Conservation (phyloP, 2,888 invertebrate genomes). For the Neoaliturus tenellus region DNA sequence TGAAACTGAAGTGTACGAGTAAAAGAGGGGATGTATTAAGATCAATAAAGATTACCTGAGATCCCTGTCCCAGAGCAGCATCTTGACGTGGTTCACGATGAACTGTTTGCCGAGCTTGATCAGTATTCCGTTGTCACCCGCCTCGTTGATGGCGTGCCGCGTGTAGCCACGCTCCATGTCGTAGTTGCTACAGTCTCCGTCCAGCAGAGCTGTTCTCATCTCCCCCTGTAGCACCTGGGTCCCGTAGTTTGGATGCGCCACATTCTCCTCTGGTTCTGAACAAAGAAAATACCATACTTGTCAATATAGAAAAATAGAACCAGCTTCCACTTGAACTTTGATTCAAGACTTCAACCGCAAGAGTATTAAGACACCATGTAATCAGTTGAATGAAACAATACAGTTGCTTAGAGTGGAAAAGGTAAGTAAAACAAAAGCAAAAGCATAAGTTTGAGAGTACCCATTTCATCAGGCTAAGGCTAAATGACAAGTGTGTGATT, state of each 20-base stretch:
- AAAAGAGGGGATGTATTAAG: neutral
- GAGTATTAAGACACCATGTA: no score
- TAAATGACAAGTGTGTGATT: no score
- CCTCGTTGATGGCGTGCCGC: conserved; percentile 86
- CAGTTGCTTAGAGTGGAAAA: no score
- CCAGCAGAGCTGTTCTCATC: conserved; percentile 90
- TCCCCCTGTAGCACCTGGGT: conserved; percentile 94
- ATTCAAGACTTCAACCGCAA: no score
- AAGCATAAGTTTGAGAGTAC: no score
- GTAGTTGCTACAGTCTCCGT: conserved; percentile 91
- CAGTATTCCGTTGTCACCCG: conserved; percentile 87
- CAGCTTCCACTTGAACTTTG: no score
- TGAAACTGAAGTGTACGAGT: neutral
- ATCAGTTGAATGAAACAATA: no score
- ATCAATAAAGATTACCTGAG: conserved; percentile 75
- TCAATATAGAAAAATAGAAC: no score
- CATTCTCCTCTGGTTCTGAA: conserved; percentile 92
- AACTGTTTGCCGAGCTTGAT: conserved; percentile 89
- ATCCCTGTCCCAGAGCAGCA: conserved; percentile 97
- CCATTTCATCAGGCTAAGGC: no score
- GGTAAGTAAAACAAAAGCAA: no score
- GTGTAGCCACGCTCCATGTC: conserved; percentile 95
- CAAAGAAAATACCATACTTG: neutral
- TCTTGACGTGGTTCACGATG: conserved; percentile 94
- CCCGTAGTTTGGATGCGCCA: conserved; percentile 87